Evolutionary conservation across 2,797 vertebrate genomes (phyloP).

Genomic region (Leucoraja ocellata): DNA sequence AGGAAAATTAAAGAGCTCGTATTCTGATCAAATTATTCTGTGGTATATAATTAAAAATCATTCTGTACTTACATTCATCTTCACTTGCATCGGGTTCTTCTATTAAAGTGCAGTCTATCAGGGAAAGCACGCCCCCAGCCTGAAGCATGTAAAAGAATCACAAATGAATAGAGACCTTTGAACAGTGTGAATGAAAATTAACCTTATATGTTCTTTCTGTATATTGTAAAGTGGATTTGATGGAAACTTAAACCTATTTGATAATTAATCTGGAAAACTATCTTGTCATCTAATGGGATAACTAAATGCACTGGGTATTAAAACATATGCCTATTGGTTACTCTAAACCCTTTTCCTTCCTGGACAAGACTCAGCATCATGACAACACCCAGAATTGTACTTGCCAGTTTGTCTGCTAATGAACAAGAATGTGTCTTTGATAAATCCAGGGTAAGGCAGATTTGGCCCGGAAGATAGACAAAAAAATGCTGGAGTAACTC

Average conservation of each 20-base stretch:
- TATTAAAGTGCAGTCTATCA: conserved; percentile 89
- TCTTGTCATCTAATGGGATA: background rate
- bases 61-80: conserved; percentile 79
- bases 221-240: background rate
- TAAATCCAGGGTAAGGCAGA: background rate
- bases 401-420: background rate
- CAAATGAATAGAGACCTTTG: conserved; percentile 25
- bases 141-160: conserved; percentile 54
- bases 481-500: no score
- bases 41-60: background rate
- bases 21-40: background rate
- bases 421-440: background rate
- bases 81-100: conserved; percentile 85
- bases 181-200: conserved; percentile 10
- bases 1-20: background rate
- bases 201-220: background rate
- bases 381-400: background rate
- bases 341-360: background rate
- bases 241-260: background rate
- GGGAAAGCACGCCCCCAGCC: conserved; percentile 93
- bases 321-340: background rate
- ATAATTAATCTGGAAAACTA: no score
- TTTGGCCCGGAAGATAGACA: no score
- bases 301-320: background rate
- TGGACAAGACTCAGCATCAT: background rate